A percentile compares a stretch with the other conserved stretches of the same genome.
These are phyloP conservation scores for Scomber japonicus DNA, from an alignment of 2,113 vertebrate species.

Conservation along the genomic window DNA sequence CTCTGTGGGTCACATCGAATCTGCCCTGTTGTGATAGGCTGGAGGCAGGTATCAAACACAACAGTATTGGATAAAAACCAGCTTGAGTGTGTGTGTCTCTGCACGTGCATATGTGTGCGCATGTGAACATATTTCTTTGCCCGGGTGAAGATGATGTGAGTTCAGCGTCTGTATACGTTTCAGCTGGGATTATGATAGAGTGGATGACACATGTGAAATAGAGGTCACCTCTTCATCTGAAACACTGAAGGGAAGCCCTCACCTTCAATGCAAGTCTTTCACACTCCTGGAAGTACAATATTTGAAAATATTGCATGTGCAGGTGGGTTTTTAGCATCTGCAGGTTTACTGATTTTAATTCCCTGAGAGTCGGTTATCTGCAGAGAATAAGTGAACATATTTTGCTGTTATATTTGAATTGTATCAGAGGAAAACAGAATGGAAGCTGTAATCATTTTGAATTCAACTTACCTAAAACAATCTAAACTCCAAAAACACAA, in stretches of 20 bases:
- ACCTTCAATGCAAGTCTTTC: neutral
- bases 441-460: neutral
- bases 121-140: too few species aligned
- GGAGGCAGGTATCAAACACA: conserved; percentile 22
- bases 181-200: conserved; percentile 7
- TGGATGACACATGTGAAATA: conserved; percentile 41
- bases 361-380: conserved; percentile 6
- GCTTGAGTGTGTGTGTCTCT: conserved; percentile 1
- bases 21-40: conserved; percentile 25
- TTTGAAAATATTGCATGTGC: conserved; percentile 2
- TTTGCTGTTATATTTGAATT: conserved; percentile 13
- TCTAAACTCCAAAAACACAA: neutral
- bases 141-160: neutral
- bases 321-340: conserved; percentile 3
- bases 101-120: neutral
- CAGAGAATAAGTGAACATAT: conserved; percentile 1
- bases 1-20: conserved; percentile 24
- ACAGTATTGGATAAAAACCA: conserved; percentile 6
- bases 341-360: conserved; percentile 3
- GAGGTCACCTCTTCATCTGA: conserved; percentile 41
- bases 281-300: conserved; percentile 21
- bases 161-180: neutral
- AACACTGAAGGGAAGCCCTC: conserved; percentile 15
- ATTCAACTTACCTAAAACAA: neutral
- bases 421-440: conserved; percentile 6